Percentiles rank a stretch among this genome's conserved stretches.
These are phyloP conservation scores for Drosophila atroscutellata DNA, from an alignment of 2,888 invertebrate species.

Conservation along the genomic window DNA sequence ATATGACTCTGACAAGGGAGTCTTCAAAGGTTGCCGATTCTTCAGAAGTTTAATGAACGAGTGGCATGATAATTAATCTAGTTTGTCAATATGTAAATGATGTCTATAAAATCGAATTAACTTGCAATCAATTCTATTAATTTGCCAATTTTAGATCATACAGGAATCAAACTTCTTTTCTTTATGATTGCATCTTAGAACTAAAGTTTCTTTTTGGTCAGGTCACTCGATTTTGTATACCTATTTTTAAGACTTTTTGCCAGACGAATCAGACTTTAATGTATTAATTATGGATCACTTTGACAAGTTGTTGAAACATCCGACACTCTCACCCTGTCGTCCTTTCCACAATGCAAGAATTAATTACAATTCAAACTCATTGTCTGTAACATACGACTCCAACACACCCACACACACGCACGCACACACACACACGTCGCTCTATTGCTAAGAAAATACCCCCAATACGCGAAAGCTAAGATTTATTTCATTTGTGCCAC, in stretches of 20 bases:
- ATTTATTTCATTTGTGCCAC: constrained; percentile 77
- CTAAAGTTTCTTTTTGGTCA: neutral
- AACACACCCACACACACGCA: constrained; percentile 13
- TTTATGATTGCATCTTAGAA: neutral
- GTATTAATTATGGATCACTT: constrained; percentile 20
- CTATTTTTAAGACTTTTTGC: neutral
- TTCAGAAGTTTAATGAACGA: neutral
- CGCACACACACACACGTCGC: constrained; percentile 7
- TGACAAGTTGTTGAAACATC: neutral
- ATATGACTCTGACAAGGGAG: neutral
- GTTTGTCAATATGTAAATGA: neutral
- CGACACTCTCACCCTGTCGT: neutral
- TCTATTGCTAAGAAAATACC: constrained; percentile 1
- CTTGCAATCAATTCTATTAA: neutral
- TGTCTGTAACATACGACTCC: constrained; percentile 50
- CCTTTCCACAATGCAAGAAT: constrained; percentile 34
- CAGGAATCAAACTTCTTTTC: neutral
- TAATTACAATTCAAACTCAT: constrained; percentile 73
- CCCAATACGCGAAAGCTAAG: constrained; percentile 37
- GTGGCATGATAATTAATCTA: neutral
- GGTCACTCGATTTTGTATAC: neutral
- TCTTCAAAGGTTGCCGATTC: neutral
- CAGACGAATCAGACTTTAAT: neutral
- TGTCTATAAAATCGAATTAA: neutral
- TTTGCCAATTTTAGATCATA: neutral